Conservation (phyloP, 2,113 vertebrate genomes). For the Phrynocephalus versicolor region DNA sequence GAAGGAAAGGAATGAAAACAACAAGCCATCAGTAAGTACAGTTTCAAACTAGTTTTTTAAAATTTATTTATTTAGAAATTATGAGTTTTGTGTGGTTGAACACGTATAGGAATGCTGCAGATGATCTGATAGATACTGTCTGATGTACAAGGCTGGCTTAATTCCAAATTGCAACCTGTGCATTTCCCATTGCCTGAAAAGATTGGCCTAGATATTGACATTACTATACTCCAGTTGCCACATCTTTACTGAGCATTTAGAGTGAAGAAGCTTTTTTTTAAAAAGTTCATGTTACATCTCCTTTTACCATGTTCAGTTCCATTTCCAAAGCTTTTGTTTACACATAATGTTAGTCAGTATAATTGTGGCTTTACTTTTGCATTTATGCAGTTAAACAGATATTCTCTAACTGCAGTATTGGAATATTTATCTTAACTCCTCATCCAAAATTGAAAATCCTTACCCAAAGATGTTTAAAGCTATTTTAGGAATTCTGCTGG, state of each 20-base stretch:
- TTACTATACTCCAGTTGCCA: neutral
- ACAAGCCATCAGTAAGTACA: slow-evolving; percentile 29
- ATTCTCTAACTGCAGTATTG: neutral
- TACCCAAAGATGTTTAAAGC: neutral
- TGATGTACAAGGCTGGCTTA: neutral
- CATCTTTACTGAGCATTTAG: neutral
- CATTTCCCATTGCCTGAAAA: neutral
- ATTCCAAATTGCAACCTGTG: neutral
- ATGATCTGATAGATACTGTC: neutral
- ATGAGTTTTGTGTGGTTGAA: neutral
- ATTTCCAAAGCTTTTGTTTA: neutral
- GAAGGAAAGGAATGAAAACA: slow-evolving; percentile 10
- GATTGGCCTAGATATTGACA: neutral
- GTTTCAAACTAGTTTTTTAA: neutral
- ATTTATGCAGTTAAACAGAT: neutral
- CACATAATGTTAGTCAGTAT: neutral
- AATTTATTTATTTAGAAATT: neutral
- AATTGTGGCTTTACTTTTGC: neutral
- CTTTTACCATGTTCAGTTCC: neutral
- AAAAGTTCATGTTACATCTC: neutral
- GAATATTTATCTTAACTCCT: neutral
- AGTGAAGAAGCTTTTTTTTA: neutral
- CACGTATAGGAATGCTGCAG: neutral
- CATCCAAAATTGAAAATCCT: neutral
- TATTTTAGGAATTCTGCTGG: neutral